Evolutionary conservation across 2,113 vertebrate genomes (phyloP), one percentile per base, ranked within the genome.

Genomic region (Ellobius talpinus): DNA sequence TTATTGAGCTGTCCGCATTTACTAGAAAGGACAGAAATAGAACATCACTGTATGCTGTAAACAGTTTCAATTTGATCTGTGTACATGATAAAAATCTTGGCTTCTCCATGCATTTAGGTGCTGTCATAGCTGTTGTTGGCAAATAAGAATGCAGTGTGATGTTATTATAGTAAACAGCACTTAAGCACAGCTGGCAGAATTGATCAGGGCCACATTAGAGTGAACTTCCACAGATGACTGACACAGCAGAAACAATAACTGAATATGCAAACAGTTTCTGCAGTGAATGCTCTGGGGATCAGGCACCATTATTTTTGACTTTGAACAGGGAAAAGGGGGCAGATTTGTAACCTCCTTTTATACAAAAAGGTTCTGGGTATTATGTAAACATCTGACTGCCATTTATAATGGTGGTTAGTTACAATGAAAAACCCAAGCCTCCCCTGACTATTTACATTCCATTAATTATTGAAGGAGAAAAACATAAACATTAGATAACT

Each of bases 201-300:
- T 99, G 99, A 99, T 99, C 99, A 99, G 99, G 98, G 98, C 99
- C 97, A 98, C 98, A 98, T 99, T 98, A 99, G 99, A 99, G 98
- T 99, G 99, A 99, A 99, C 99, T 99, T 98, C 98, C 99, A 98
- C 99, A 99, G 99, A 98, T 98, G 99, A 99, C 99, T 99, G 99
- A 99, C 98, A 98, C 99, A 99, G 99, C 99, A 99, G 99, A 99
- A 99, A 99, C 99, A 99, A 99, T 99, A 99, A 99, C 98, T 99
- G 99, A 99, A 99, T 99, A 99, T 99, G 99, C 99, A 99, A 99
- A 99, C 99, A 99, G 98, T 98, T 99, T 99, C 98, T 98, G 97
- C 98, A 98, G 98, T 98, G 98, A 98, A 98, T 97, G 98, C 99
- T 99, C 99, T 87, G 96, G 99, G 99, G 99, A 99, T 89, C 98